Conservation (phyloP, 2,888 invertebrate genomes). For the Melanostoma mellinum region DNA sequence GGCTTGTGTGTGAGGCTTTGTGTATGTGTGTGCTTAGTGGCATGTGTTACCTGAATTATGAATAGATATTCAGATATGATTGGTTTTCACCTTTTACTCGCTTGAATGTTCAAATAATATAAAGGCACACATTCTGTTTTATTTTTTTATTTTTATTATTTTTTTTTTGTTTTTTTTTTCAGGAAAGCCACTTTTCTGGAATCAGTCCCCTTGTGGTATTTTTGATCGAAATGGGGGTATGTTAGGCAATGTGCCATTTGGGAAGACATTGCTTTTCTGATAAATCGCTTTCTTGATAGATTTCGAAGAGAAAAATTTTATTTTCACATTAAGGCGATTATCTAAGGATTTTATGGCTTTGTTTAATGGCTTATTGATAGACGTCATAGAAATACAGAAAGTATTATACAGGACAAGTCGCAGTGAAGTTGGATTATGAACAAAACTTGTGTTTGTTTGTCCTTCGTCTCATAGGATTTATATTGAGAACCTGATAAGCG, state of each 20-base stretch:
- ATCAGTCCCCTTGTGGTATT: slow-evolving; percentile 9
- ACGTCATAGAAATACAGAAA: too few relatives aligned
- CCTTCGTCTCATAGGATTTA: too few relatives aligned
- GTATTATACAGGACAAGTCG: too few relatives aligned
- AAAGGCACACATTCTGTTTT: slow-evolving; percentile 1
- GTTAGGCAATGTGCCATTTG: slow-evolving; percentile 16
- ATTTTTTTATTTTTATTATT: not conserved
- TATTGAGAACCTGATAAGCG: too few relatives aligned
- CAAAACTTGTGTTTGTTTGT: too few relatives aligned
- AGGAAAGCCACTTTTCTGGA: slow-evolving; percentile 33
- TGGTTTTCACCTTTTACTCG: slow-evolving; percentile 48
- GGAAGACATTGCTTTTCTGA: slow-evolving; percentile 5
- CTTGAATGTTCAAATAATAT: slow-evolving; percentile 16
- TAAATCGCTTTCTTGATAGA: slow-evolving; percentile 18
- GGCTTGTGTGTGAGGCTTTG: slow-evolving; percentile 18
- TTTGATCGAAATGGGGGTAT: slow-evolving; percentile 24
- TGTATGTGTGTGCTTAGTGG: slow-evolving; percentile 39
- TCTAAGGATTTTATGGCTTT: slow-evolving; percentile 19
- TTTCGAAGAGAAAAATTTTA: slow-evolving; percentile 22
- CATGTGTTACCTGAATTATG: slow-evolving; percentile 63
- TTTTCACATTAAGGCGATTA: slow-evolving; percentile 42
- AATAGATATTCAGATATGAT: slow-evolving; percentile 63
- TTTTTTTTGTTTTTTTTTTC: not conserved
- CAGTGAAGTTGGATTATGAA: too few relatives aligned
- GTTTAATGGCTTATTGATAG: slow-evolving; percentile 19